Evolutionary conservation across 2,888 invertebrate species (phyloP).

Genomic region (Oxyteleia sp.): DNA sequence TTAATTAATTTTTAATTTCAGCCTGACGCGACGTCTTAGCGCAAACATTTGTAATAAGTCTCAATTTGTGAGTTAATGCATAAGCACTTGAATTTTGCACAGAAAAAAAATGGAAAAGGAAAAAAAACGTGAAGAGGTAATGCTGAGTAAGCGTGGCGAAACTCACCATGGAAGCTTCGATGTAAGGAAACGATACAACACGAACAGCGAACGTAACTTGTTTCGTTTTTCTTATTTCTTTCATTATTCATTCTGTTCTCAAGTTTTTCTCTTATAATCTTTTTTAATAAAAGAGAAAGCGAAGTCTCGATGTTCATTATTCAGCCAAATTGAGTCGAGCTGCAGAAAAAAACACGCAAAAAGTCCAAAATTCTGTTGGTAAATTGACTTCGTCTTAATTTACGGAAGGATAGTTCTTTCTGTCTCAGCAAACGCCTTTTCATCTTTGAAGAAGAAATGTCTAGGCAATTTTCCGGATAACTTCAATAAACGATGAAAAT

Average conservation of each 20-base stretch:
- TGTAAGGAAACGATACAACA: slow-evolving; percentile 81
- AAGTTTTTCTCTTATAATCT: slow-evolving; percentile 54
- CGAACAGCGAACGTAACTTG: slow-evolving; percentile 76
- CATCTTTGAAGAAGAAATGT: slow-evolving; percentile 35
- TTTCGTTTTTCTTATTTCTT: slow-evolving; percentile 64
- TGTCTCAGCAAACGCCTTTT: slow-evolving; percentile 35
- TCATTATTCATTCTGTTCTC: slow-evolving; percentile 64
- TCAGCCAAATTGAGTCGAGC: slow-evolving; percentile 60
- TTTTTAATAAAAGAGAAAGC: slow-evolving; percentile 51
- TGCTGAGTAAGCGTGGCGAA: slow-evolving; percentile 78
- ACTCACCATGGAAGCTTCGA: slow-evolving; percentile 75
- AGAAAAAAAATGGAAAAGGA: too few relatives aligned
- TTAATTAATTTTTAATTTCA: slow-evolving; percentile 1
- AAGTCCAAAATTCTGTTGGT: slow-evolving; percentile 50
- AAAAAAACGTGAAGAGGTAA: slow-evolving; percentile 57
- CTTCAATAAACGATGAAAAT: slow-evolving; percentile 38
- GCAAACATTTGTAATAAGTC: slow-evolving; percentile 21
- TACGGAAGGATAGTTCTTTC: slow-evolving; percentile 48
- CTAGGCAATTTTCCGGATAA: slow-evolving; percentile 17
- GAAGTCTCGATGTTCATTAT: slow-evolving; percentile 65
- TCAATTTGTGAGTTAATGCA: slow-evolving; percentile 27
- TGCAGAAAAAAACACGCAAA: slow-evolving; percentile 50
- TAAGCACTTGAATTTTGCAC: slow-evolving; percentile 30
- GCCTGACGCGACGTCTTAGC: neutral
- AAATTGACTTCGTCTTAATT: slow-evolving; percentile 70